phyloP scores from a whole-genome alignment of 2,888 invertebrate species.

The Dynastes maya region DNA sequence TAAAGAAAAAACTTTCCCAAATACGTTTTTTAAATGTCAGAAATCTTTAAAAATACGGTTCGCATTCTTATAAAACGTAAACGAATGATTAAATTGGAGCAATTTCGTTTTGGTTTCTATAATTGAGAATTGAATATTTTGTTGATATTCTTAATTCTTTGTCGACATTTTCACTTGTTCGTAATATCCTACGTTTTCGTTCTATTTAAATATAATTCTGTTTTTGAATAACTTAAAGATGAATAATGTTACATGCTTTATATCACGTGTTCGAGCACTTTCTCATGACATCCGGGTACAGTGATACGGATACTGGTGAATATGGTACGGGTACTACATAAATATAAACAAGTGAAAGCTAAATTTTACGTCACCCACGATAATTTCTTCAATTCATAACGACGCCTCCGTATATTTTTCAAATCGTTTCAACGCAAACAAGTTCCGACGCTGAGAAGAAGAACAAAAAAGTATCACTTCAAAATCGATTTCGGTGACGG shows the following conservation, averaged over 20 bases:
- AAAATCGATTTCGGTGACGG: no score
- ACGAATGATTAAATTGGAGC: no score
- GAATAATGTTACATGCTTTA: slow-evolving; percentile 28
- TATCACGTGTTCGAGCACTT: slow-evolving; percentile 53
- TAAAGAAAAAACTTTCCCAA: no score
- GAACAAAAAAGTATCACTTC: no score
- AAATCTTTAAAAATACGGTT: no score
- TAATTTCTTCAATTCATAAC: slow-evolving; percentile 45
- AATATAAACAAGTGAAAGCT: slow-evolving; percentile 56
- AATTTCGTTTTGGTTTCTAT: no score
- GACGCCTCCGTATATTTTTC: background rate
- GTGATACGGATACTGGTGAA: slow-evolving; percentile 54
- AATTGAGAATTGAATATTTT: no score
- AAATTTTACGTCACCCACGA: slow-evolving; percentile 52
- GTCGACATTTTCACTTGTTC: background rate
- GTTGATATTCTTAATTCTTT: no score
- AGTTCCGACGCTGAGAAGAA: background rate
- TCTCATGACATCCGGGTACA: slow-evolving; percentile 58
- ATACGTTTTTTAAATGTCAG: no score
- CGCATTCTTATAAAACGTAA: no score
- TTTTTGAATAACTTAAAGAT: slow-evolving; percentile 10
- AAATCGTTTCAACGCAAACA: background rate
- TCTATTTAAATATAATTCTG: background rate
- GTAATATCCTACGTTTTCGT: background rate
- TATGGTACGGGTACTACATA: slow-evolving; percentile 53